These are phyloP conservation scores for Mormyrops attenuatus DNA, from an alignment of 2,797 vertebrate species.

Conservation along the genomic window DNA sequence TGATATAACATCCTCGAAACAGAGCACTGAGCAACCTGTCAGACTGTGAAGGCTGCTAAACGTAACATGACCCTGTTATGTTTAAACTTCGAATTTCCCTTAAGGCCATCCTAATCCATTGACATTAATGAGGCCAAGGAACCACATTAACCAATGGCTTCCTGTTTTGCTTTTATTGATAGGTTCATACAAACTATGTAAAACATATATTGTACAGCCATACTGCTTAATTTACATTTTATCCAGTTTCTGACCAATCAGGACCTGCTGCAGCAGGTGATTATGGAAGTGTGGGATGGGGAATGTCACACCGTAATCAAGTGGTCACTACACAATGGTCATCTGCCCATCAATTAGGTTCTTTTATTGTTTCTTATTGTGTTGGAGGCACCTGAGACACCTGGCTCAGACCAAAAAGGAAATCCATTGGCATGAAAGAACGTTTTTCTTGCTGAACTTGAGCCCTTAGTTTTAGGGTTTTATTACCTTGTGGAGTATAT, in stretches of 20 bases:
- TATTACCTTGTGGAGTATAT: background rate
- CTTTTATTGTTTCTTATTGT: background rate
- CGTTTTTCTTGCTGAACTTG: background rate
- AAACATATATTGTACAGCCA: background rate
- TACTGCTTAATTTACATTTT: background rate
- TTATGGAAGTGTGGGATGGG: background rate
- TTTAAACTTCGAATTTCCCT: background rate
- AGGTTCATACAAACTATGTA: background rate
- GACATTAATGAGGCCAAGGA: background rate
- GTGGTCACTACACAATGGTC: background rate
- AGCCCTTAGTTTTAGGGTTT: background rate
- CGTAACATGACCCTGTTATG: background rate
- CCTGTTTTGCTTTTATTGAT: background rate
- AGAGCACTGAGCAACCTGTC: background rate
- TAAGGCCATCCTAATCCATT: background rate
- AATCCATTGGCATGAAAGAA: background rate
- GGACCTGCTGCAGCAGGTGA: background rate
- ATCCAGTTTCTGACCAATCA: background rate
- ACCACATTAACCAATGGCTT: background rate
- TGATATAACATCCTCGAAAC: background rate
- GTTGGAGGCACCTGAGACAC: background rate
- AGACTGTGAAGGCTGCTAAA: background rate
- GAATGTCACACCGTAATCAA: background rate
- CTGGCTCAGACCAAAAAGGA: background rate
- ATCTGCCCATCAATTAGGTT: background rate